These are phyloP conservation scores for Pantherophis vulpinus DNA, from an alignment of 2,797 vertebrate genomes.

Conservation along the genomic window DNA sequence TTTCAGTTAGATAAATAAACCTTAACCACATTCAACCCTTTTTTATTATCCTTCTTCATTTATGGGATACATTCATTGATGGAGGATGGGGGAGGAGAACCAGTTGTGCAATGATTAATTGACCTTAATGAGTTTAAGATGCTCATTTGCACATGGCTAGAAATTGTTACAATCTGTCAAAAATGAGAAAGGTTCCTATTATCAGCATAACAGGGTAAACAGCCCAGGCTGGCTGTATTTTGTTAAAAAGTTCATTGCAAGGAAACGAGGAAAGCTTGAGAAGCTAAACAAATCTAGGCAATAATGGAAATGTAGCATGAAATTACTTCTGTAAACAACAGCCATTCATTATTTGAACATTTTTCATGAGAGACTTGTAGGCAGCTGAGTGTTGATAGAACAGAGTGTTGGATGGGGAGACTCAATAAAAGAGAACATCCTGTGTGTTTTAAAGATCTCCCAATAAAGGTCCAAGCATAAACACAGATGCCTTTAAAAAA, in stretches of 20 bases:
- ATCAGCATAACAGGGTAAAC: constrained; percentile 73
- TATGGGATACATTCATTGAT: constrained; percentile 38
- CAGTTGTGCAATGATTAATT: constrained; percentile 74
- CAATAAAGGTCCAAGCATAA: constrained; percentile 67
- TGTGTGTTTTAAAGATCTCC: constrained; percentile 70
- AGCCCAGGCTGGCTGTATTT: constrained; percentile 79
- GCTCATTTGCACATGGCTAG: constrained; percentile 78
- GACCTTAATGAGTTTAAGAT: constrained; percentile 77
- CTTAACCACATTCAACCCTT: constrained; percentile 2
- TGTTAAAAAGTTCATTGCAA: constrained; percentile 83
- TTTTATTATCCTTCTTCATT: constrained; percentile 18
- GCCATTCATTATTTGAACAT: constrained; percentile 92
- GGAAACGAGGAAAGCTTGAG: constrained; percentile 83
- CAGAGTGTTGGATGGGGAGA: constrained; percentile 54
- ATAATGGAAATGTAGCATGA: constrained; percentile 99
- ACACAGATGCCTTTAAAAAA: constrained; percentile 85
- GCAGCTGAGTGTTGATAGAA: constrained; percentile 66
- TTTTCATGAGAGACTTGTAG: constrained; percentile 81
- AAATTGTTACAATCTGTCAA: constrained; percentile 78
- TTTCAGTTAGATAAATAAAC: constrained; percentile 33
- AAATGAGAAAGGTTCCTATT: constrained; percentile 74
- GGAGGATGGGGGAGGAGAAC: neutral
- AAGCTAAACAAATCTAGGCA: constrained; percentile 94
- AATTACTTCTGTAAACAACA: constrained; percentile 99
- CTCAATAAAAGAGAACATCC: constrained; percentile 30